Evolutionary conservation across 2,888 invertebrate species (phyloP), one percentile per base, ranked within the genome.

Genomic region (Chaetogeoica ovagalla): DNA sequence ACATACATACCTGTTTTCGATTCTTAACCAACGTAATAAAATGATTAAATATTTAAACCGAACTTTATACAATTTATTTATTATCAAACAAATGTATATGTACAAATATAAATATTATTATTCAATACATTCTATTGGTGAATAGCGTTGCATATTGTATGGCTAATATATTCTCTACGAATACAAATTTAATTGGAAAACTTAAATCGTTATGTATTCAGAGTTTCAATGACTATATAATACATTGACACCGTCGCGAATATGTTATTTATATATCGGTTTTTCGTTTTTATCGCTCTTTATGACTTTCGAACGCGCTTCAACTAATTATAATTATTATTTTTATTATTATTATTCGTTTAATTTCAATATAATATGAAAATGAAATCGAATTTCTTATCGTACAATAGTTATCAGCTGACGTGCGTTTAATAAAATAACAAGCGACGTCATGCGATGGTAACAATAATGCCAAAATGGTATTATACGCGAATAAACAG

Each of bases 291-390:
- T 62, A 60, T 72, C 43, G 48, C 9, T 52, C 5, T 37, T 13
- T 37, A 52, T 73, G 19, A 73, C 62, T 62, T 73, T 73, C 30
- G 62, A 62, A 73, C 72, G 30, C n/a, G 11, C 30, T 73, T 62
- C 48, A 62, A 30, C 48, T 62, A 43, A 69, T 30, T 30, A n/a
- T n/a, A n/a, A n/a, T n/a, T n/a, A n/a, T n/a, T n/a, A n/a, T n/a
- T n/a, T n/a, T n/a, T n/a, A n/a, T n/a, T n/a, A n/a, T n/a, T n/a
- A 55, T 30, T 37, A 30, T 48, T 7, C 11, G 11, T 9, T n/a
- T 59, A 59, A 9, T n/a, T 59, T 21, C 21, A 21, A 21, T 7
- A 9, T 59, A 59, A 30, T 30, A 30, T 30, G 30, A 30, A 30
- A 30, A 43, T 43, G 43, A 43, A 43, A 43, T 43, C 43, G 2